These are phyloP conservation scores for Grammomys dolichurus DNA, from an alignment of 2,113 vertebrate species.

Conservation along the genomic window DNA sequence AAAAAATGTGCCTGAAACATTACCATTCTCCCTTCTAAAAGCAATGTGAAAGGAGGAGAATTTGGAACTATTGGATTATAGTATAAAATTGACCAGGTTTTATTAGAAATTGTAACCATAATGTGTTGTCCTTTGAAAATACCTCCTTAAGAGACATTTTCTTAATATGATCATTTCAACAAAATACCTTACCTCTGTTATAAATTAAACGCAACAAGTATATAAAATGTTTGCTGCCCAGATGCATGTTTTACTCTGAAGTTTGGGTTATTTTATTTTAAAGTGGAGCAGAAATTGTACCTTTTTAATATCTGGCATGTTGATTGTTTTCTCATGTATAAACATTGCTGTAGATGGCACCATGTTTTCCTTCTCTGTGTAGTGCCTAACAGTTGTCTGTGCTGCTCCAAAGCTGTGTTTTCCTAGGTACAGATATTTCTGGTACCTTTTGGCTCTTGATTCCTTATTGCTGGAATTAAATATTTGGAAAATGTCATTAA, in stretches of 20 bases:
- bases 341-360: background rate
- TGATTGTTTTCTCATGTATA: constrained; percentile 10
- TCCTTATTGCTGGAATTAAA: constrained; percentile 38
- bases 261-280: constrained; percentile 59
- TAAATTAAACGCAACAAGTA: background rate
- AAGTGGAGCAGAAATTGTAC: constrained; percentile 48
- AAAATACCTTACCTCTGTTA: background rate
- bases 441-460: constrained; percentile 15
- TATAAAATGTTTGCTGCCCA: constrained; percentile 9
- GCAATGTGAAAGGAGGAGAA: background rate
- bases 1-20: background rate
- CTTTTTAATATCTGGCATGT: constrained; percentile 5
- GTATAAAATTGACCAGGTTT: constrained; percentile 49
- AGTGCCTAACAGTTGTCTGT: background rate
- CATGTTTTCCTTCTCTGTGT: background rate
- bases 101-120: constrained; percentile 49
- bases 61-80: constrained; percentile 5
- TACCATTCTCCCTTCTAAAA: background rate
- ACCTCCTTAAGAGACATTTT: background rate
- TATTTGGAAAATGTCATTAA: background rate
- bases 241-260: background rate
- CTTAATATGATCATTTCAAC: background rate
- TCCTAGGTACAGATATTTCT: constrained; percentile 25
- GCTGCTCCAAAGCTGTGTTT: constrained; percentile 44
- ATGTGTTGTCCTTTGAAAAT: constrained; percentile 24